Conservation (phyloP, 2,113 vertebrate species). For the Lepus europaeus region DNA sequence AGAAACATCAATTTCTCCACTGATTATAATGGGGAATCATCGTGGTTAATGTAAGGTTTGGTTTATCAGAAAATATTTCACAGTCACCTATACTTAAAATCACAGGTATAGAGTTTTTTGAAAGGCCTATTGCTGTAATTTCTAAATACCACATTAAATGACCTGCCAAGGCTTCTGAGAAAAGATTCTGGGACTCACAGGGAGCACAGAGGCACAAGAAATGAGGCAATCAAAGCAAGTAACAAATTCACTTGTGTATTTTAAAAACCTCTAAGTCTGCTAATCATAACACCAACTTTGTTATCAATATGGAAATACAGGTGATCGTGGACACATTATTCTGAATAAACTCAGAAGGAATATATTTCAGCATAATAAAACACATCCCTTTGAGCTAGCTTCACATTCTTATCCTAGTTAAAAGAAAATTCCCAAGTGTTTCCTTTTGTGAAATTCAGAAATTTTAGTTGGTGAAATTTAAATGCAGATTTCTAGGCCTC, state of each 20-base stretch:
- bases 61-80: background rate
- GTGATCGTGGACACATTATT: background rate
- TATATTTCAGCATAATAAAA: slow-evolving; percentile 39
- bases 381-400: background rate
- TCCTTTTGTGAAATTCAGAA: background rate
- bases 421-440: slow-evolving; percentile 36
- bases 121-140: slow-evolving; percentile 8
- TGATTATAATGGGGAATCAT: slow-evolving; percentile 31
- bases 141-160: slow-evolving; percentile 16
- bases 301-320: background rate
- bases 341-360: slow-evolving; percentile 38
- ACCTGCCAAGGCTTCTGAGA: slow-evolving; percentile 28
- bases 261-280: background rate
- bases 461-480: slow-evolving; percentile 46
- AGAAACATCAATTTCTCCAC: background rate
- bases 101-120: background rate
- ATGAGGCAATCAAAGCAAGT: background rate
- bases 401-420: slow-evolving; percentile 23
- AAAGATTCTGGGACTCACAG: background rate
- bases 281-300: background rate
- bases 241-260: background rate
- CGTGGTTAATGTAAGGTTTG: background rate
- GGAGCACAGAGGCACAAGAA: background rate
- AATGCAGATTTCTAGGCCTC: background rate
- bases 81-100: background rate